Evolutionary conservation across 2,797 vertebrate species (phyloP).

Genomic region (Moxostoma hubbsi): DNA sequence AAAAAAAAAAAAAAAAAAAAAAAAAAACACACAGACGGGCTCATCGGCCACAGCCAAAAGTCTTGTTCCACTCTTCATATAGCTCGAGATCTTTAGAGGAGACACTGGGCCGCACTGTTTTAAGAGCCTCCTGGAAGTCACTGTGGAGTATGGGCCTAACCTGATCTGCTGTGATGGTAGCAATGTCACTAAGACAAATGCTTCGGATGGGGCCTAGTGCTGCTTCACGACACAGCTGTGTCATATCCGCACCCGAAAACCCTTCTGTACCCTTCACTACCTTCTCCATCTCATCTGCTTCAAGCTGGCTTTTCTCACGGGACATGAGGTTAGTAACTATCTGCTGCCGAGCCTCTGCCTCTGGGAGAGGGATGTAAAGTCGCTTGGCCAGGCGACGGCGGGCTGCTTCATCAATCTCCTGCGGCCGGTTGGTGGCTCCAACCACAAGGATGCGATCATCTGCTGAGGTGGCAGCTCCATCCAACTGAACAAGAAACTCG

Average conservation of each 20-base stretch:
- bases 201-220: conserved; percentile 95
- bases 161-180: conserved; percentile 88
- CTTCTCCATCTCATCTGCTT: conserved; percentile 77
- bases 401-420: conserved; percentile 96
- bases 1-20: background rate
- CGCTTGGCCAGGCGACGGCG: conserved; percentile 90
- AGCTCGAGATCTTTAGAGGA: conserved; percentile 89
- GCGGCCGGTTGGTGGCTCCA: conserved; percentile 96
- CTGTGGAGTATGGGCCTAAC: conserved; percentile 85
- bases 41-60: conserved; percentile 91
- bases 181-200: conserved; percentile 86
- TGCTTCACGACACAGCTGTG: conserved; percentile 93
- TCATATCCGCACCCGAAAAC: conserved; percentile 97
- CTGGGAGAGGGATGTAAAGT: conserved; percentile 93
- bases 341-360: conserved; percentile 84
- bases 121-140: conserved; percentile 91
- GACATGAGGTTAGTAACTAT: conserved; percentile 88
- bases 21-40: background rate
- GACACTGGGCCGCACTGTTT: conserved; percentile 88
- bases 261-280: conserved; percentile 82
- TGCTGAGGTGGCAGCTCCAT: conserved; percentile 90
- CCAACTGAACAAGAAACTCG: conserved; percentile 94
- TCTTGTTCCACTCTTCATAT: conserved; percentile 93
- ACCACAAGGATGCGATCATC: conserved; percentile 95
- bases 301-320: conserved; percentile 82